phyloP scores from a whole-genome alignment of 2,888 invertebrate species.

The Trachelus troglodyta region DNA sequence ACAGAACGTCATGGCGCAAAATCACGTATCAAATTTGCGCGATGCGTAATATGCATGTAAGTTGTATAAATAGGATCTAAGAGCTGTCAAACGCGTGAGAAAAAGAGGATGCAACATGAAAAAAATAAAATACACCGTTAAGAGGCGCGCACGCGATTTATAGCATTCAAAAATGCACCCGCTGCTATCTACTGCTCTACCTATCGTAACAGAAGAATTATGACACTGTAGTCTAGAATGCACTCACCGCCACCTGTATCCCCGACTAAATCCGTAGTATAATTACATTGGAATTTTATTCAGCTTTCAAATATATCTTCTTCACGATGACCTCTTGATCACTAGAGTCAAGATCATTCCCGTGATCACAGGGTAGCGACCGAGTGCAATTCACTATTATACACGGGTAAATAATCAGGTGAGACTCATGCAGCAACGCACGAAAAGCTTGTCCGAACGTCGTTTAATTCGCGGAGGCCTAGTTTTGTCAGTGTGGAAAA shows the following conservation, averaged over 20 bases:
- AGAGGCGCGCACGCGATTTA: neutral
- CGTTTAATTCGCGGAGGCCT: neutral
- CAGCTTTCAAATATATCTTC: neutral
- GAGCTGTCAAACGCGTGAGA: neutral
- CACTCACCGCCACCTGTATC: neutral
- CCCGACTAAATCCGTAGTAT: neutral
- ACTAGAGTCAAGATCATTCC: neutral
- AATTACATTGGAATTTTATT: neutral
- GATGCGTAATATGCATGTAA: neutral
- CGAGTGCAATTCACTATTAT: neutral
- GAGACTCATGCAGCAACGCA: neutral
- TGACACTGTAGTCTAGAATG: neutral
- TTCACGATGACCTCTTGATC: neutral
- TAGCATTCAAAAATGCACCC: neutral
- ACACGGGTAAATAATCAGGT: neutral
- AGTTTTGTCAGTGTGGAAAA: neutral
- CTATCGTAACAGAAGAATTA: neutral
- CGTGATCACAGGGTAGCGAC: neutral
- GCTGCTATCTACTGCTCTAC: neutral
- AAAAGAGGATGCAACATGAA: neutral
- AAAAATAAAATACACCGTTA: neutral
- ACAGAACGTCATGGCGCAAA: neutral
- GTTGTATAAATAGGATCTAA: neutral
- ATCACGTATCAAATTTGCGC: neutral
- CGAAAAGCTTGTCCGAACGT: neutral